Base-by-base conservation (phyloP, 2,113 vertebrate genomes). In the Podocnemis expansa region DNA sequence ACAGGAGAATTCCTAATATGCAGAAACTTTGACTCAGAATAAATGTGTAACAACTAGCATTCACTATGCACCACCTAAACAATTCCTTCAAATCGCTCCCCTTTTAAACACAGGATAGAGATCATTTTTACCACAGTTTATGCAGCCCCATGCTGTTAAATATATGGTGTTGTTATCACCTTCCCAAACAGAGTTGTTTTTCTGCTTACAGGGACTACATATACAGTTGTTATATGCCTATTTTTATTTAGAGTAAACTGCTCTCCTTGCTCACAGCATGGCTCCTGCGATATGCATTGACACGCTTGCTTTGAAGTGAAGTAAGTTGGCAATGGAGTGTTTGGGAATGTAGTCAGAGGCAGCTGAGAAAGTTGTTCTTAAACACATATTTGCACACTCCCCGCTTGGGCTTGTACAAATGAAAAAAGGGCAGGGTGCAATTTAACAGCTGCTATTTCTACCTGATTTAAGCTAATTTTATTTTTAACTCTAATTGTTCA, bases 221-320 rank as follows among this genome's bases (percentile, higher is more conserved):
- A 67, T 17, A 78, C 80, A 87, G 91, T 84, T 29, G 63, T 81
- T 82, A 49, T 9, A 14, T 55, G 85, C 86, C 25, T 84, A 49
- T 12, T 58, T 91, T 84, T 94, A 91, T 80, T 85, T 85, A 88
- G 51, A 38, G 27, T 63, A 34, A 70, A 38, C 63, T 70, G 10
- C 76, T 89, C 92, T 89, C 92, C 95, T 78, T 78, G 17, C 58
- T 67, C 47, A 79, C 92, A 93, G 95, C 85, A 86, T 25, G 85
- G 83, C 85, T 43, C 78, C 63, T 88, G 51, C 63, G 75, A 86
- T 70, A 54, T 24, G 83, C 86, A 79, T 25, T 73, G 83, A 82
- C 88, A 41, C 0, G 34, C 91, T 83, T 87, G 56, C 87, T 89
- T 87, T 38, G 83, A 93, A 87, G 67, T 1, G 76, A 89, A 93